Base-by-base conservation (phyloP, 2,888 invertebrate genomes). In the Heteromurus nitidus region DNA sequence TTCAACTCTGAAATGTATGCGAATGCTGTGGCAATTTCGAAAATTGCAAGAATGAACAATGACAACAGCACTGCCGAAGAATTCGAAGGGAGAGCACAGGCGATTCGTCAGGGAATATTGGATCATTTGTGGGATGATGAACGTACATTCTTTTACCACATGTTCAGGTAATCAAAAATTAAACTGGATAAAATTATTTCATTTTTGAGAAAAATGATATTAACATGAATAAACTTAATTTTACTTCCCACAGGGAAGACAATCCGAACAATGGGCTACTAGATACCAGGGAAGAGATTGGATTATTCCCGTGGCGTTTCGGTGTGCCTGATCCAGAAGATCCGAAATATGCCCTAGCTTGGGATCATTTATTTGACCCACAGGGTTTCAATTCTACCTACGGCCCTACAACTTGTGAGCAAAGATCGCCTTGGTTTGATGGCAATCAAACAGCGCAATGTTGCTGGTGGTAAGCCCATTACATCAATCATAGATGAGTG, bases 1-100 rank as follows among this genome's bases (percentile, higher is more conserved):
- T 84, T 84, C 67, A 86, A 86, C 53, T 80, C 86, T 0, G 86
- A 86, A 73, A 81, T 86, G 80, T 86, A 86, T 53, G 86, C 80
- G 13, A 86, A 86, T 82, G 86, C 86, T 0, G 30, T 76, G 0
- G 86, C 86, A 0, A 86, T 86, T 65, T 65, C 84, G 1, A 83
- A 83, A 64, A 86, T 86, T 42, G 86, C 86, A 1, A 58, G 58
- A 22, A 13, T 86, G 53, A 82, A 81, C 31, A 70, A 70, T 11
- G 85, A 86, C 60, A n/a, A 16, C 11, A 36, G 28, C 0, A 82
- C 74, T 0, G 83, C 77, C 16, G 30, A 69, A 28, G 82, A 84
- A 47, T 86, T 83, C 62, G 77, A 72, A n/a, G 50, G 26, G 3
- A 70, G 80, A 50, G 86, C 84, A 3, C 69, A 31, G 22, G 50